Evolutionary conservation across 2,888 invertebrate genomes (phyloP).

Genomic region (Notocelia uddmanniana): DNA sequence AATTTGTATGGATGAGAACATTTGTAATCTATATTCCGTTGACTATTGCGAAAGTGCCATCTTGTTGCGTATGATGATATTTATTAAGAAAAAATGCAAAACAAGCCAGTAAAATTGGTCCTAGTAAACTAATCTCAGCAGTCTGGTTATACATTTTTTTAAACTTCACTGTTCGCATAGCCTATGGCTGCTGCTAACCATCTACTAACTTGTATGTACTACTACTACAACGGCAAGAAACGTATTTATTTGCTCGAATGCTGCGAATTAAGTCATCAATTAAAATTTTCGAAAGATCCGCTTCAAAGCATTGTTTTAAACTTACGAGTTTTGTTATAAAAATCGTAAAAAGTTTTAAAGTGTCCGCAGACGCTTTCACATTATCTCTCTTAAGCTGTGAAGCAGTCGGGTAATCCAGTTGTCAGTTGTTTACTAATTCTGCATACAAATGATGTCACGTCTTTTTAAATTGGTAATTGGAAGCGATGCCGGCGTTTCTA

Average conservation of each 20-base stretch:
- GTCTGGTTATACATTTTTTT: too few species aligned
- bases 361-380: slow-evolving; percentile 18
- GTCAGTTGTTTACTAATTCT: slow-evolving; percentile 28
- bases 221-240: too few species aligned
- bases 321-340: slow-evolving; percentile 1
- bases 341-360: slow-evolving; percentile 24
- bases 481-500: slow-evolving; percentile 13
- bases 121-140: not conserved
- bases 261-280: not conserved
- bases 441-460: slow-evolving; percentile 33
- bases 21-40: not conserved
- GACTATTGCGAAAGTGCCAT: not conserved
- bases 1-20: slow-evolving; percentile 6
- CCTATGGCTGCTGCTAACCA: too few species aligned
- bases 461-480: slow-evolving; percentile 37
- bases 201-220: too few species aligned
- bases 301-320: not conserved
- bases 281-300: not conserved
- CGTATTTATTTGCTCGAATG: not conserved
- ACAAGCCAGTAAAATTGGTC: not conserved
- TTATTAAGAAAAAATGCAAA: not conserved
- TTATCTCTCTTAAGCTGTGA: slow-evolving; percentile 31
- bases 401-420: slow-evolving; percentile 29
- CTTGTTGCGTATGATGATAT: not conserved
- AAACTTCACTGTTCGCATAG: too few species aligned